These are phyloP conservation scores for Diadegma fenestrale DNA, from an alignment of 2,888 invertebrate species.

Conservation along the genomic window DNA sequence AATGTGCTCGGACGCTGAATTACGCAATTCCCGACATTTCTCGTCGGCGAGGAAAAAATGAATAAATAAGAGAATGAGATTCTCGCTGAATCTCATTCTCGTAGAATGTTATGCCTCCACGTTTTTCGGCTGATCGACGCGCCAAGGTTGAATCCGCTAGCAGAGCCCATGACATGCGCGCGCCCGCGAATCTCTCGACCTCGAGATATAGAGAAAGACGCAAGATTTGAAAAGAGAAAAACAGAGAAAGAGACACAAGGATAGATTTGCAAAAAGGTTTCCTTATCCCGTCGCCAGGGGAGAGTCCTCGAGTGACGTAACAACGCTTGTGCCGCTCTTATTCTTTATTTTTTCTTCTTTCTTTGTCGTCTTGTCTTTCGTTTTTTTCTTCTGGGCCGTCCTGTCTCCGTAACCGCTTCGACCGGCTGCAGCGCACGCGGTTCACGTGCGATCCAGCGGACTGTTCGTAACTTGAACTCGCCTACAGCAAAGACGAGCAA, in stretches of 20 bases:
- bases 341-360: constrained; percentile 29
- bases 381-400: constrained; percentile 47
- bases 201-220: constrained; percentile 50
- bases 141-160: constrained; percentile 62
- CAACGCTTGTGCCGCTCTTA: constrained; percentile 49
- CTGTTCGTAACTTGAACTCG: constrained; percentile 56
- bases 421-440: constrained; percentile 66
- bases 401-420: constrained; percentile 65
- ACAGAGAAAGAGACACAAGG: constrained; percentile 8
- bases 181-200: constrained; percentile 63
- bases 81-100: neutral
- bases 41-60: neutral
- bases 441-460: constrained; percentile 25
- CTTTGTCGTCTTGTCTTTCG: constrained; percentile 40
- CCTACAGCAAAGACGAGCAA: constrained; percentile 19
- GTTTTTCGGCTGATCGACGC: constrained; percentile 46
- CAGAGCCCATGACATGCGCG: constrained; percentile 65
- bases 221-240: constrained; percentile 19
- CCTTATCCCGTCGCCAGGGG: constrained; percentile 57
- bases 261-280: constrained; percentile 44
- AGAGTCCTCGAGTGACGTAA: constrained; percentile 68
- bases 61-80: neutral
- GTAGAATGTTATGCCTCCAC: neutral
- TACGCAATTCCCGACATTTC: neutral
- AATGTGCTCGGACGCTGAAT: neutral